A percentile compares a stretch with the other conserved stretches of the same genome.
Conservation (phyloP, 1,140 invertebrate species). For the Pomacea maculata region DNA sequence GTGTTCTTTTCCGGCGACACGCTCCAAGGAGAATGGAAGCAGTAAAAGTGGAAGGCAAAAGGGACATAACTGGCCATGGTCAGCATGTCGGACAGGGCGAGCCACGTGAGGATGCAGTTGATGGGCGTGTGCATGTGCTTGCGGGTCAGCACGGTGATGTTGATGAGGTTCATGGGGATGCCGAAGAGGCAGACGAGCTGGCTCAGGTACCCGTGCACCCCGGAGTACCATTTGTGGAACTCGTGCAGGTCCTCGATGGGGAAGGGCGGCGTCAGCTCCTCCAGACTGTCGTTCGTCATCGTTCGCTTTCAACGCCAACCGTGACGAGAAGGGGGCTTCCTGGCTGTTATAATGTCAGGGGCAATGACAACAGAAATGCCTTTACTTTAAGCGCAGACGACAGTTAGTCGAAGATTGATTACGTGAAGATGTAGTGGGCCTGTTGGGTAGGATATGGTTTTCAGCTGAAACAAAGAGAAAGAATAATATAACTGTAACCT, state of each 20-base stretch:
- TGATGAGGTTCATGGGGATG: conserved; percentile 87
- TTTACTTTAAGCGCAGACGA: too few species aligned
- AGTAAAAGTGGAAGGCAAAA: conserved; percentile 76
- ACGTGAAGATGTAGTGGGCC: too few species aligned
- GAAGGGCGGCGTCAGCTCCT: neutral
- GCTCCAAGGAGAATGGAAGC: conserved; percentile 30
- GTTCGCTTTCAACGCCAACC: neutral
- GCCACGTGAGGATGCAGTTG: conserved; percentile 83
- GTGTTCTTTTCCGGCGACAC: conserved; percentile 16
- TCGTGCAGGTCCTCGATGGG: conserved; percentile 25
- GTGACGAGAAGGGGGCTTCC: too few species aligned
- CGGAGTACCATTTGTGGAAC: conserved; percentile 58
- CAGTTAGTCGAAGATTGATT: too few species aligned
- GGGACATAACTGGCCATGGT: conserved; percentile 89
- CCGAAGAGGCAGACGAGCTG: conserved; percentile 86
- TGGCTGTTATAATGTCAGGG: too few species aligned
- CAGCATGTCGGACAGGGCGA: conserved; percentile 85
- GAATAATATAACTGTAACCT: too few species aligned
- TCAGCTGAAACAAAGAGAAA: too few species aligned
- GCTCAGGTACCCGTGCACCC: conserved; percentile 76
- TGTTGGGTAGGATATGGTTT: too few species aligned
- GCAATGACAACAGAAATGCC: too few species aligned
- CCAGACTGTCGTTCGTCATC: neutral
- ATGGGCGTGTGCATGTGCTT: conserved; percentile 85
- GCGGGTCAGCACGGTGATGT: conserved; percentile 87